Conservation (phyloP, 2,888 invertebrate genomes). For the Baronia brevicornis region DNA sequence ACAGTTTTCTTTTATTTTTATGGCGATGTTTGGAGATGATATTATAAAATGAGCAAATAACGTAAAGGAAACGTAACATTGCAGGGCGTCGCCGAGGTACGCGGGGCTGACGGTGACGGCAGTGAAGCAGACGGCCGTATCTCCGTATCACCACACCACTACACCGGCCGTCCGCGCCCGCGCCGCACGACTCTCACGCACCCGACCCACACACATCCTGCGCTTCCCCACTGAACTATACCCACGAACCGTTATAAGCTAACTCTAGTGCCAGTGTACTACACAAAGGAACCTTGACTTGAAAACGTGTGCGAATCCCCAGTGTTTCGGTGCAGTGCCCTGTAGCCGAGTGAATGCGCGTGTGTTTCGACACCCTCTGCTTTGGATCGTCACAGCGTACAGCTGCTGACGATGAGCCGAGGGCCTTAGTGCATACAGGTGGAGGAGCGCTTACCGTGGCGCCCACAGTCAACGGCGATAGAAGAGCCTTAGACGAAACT, state of each 20-base stretch:
- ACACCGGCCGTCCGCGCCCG: constrained; percentile 56
- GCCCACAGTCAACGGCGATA: constrained; percentile 68
- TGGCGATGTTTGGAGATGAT: constrained; percentile 14
- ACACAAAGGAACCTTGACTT: constrained; percentile 30
- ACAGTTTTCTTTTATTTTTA: constrained; percentile 12
- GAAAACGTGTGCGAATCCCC: constrained; percentile 50
- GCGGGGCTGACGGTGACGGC: constrained; percentile 58
- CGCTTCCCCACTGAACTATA: constrained; percentile 39
- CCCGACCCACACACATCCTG: constrained; percentile 48
- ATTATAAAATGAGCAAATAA: constrained; percentile 14
- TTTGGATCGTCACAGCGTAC: constrained; percentile 91
- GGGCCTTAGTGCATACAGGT: constrained; percentile 67
- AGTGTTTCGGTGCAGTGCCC: constrained; percentile 64
- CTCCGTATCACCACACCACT: no score
- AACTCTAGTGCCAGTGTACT: constrained; percentile 36
- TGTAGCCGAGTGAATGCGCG: constrained; percentile 88
- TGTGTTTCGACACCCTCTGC: constrained; percentile 93
- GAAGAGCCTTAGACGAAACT: constrained; percentile 67
- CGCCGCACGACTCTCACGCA: constrained; percentile 63
- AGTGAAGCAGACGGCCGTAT: constrained; percentile 44
- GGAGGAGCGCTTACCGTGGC: constrained; percentile 70
- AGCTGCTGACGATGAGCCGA: constrained; percentile 85
- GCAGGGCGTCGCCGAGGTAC: constrained; percentile 65
- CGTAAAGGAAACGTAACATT: constrained; percentile 28
- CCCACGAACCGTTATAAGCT: constrained; percentile 30